phyloP scores from a whole-genome alignment of 2,888 invertebrate genomes.

The Coenonympha glycerion region DNA sequence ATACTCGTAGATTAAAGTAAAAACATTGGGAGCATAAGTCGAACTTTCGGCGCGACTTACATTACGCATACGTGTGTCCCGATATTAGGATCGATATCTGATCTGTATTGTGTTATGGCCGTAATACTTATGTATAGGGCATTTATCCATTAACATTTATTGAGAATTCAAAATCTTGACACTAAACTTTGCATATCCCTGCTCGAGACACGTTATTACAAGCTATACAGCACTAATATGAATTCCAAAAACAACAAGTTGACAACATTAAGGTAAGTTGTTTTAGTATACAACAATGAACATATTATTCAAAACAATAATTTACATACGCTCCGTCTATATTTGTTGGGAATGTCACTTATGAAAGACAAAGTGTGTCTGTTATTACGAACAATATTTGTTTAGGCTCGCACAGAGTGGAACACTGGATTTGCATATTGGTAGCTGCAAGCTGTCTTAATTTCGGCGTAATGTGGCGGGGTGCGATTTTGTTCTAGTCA shows the following conservation, averaged over 20 bases:
- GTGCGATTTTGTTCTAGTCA: slow-evolving; percentile 31
- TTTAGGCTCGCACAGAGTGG: slow-evolving; percentile 44
- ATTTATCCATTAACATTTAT: no score
- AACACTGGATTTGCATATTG: slow-evolving; percentile 64
- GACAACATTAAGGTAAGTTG: neutral
- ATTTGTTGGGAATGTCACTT: slow-evolving; percentile 35
- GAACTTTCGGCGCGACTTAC: no score
- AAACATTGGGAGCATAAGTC: no score
- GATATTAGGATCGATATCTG: no score
- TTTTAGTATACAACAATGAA: slow-evolving; percentile 4
- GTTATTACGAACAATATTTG: slow-evolving; percentile 53
- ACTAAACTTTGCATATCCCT: no score
- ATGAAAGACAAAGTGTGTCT: slow-evolving; percentile 33
- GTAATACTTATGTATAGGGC: no score
- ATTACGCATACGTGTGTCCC: no score
- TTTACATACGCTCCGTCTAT: slow-evolving; percentile 27
- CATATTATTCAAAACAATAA: slow-evolving; percentile 16
- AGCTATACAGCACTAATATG: no score
- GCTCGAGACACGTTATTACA: no score
- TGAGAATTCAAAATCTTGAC: no score
- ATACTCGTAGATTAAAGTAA: no score
- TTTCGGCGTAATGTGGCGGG: slow-evolving; percentile 59
- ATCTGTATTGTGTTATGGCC: no score
- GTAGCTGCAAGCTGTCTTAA: slow-evolving; percentile 69
- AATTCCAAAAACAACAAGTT: neutral